Percentiles rank a stretch among this genome's conserved stretches.
Evolutionary conservation across 2,888 invertebrate genomes (phyloP).

Genomic region (Phengaris alcon): DNA sequence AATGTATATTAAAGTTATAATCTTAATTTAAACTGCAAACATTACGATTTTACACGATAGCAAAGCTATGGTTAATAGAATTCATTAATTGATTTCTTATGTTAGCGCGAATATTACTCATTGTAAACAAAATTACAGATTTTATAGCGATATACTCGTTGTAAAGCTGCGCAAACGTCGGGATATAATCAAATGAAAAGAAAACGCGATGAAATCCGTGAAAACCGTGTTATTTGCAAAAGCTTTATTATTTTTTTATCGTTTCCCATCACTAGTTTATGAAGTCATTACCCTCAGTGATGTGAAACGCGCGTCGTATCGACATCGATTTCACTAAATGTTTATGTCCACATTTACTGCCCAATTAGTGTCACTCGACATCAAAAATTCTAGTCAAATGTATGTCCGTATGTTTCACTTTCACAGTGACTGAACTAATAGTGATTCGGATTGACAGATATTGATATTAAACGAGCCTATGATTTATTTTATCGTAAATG

Average conservation of each 20-base stretch:
- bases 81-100: not conserved
- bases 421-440: not conserved
- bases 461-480: not conserved
- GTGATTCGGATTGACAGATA: not conserved
- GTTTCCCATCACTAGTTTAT: not conserved
- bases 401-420: constrained; percentile 5
- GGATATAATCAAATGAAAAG: no score
- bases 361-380: not conserved
- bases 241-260: not conserved
- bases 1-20: not conserved
- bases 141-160: no score
- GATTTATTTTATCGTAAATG: not conserved
- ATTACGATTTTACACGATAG: not conserved
- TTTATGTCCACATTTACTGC: not conserved
- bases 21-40: not conserved
- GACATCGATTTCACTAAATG: not conserved
- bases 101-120: not conserved
- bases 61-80: not conserved
- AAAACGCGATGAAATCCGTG: not conserved
- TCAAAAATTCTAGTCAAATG: not conserved
- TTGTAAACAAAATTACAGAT: not conserved
- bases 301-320: not conserved
- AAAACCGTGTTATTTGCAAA: not conserved
- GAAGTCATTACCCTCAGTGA: not conserved
- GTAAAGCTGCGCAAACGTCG: no score